A percentile compares a stretch with the other conserved stretches of the same genome.
phyloP scores from a whole-genome alignment of 2,113 vertebrate genomes.

The Drymodes brunneopygia region DNA sequence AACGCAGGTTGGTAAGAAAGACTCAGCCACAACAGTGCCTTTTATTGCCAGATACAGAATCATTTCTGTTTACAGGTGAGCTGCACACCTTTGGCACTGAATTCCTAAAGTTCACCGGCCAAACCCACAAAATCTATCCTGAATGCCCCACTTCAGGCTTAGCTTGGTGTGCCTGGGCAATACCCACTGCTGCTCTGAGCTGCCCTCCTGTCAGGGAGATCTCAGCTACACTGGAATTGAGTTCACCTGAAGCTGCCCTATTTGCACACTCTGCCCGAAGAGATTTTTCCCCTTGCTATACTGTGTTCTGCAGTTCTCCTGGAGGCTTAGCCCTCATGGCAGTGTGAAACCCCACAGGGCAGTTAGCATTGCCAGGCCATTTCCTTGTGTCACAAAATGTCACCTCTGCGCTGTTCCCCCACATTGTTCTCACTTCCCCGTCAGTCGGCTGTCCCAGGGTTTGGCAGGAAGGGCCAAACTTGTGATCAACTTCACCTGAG shows the following conservation, averaged over 20 bases:
- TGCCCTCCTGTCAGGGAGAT: neutral
- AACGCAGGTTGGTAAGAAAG: neutral
- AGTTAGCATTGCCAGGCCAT: neutral
- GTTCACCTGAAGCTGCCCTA: neutral
- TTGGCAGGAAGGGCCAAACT: constrained; percentile 11
- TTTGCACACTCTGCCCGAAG: neutral
- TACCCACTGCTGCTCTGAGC: neutral
- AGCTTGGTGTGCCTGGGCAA: neutral
- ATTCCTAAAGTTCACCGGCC: neutral
- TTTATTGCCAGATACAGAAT: neutral
- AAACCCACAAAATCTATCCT: neutral
- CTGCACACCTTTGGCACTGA: neutral
- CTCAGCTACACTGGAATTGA: neutral
- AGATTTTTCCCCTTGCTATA: neutral
- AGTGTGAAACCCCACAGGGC: neutral
- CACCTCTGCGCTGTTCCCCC: neutral
- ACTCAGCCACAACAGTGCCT: neutral
- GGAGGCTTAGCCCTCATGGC: neutral
- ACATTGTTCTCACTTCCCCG: neutral
- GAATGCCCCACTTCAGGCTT: neutral
- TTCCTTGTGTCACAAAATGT: neutral
- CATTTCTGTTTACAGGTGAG: neutral
- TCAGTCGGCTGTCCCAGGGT: neutral
- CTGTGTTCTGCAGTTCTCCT: neutral
- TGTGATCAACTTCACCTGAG: neutral